Evolutionary conservation across 2,797 vertebrate species (phyloP).

Genomic region (Erethizon dorsatum): DNA sequence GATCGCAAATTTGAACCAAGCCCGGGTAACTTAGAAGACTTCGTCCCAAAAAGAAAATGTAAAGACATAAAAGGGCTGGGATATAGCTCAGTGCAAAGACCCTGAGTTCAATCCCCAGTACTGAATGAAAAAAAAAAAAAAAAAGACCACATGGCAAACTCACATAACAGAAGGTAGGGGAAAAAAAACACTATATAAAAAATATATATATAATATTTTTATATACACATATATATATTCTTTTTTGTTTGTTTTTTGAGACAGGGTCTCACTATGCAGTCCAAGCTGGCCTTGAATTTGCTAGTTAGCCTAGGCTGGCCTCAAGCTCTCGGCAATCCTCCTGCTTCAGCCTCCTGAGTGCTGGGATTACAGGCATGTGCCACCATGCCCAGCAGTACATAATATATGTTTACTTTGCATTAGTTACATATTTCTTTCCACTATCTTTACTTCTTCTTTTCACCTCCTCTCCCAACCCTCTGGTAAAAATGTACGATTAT

Average conservation of each 20-base stretch:
- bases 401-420: neutral
- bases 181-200: neutral
- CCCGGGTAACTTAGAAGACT: neutral
- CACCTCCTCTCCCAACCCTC: neutral
- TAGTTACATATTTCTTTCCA: neutral
- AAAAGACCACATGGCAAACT: neutral
- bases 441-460: neutral
- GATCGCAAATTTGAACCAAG: neutral
- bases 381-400: neutral
- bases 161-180: neutral
- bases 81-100: neutral
- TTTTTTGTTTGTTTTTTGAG: too few relatives aligned
- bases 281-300: too few relatives aligned
- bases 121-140: neutral
- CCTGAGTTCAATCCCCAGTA: neutral
- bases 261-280: too few relatives aligned
- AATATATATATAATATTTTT: too few relatives aligned
- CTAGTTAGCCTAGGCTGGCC: too few relatives aligned
- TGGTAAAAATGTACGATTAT: neutral
- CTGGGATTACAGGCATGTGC: neutral
- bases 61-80: neutral
- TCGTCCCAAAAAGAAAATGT: neutral
- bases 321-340: neutral
- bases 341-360: neutral
- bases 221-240: too few relatives aligned